Conservation (phyloP, 2,113 vertebrate genomes). For the Polypterus bichir region DNA sequence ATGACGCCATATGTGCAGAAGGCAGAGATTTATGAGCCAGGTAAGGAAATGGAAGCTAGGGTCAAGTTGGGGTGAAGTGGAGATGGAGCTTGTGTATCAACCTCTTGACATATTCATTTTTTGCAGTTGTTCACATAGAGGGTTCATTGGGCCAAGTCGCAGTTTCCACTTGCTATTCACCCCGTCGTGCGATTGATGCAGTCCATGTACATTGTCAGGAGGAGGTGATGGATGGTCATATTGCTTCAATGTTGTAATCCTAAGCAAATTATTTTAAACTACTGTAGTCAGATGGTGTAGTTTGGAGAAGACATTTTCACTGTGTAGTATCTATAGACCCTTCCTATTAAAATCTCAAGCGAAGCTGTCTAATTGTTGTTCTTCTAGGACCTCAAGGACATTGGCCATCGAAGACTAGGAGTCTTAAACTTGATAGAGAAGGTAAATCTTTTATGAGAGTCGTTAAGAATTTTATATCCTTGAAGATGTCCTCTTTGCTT, state of each 20-base stretch:
- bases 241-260: no score
- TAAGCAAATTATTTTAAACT: no score
- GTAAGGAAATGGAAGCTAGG: conserved; percentile 31
- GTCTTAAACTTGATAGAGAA: conserved; percentile 71
- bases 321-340: no score
- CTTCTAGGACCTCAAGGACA: conserved; percentile 49
- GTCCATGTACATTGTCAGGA: conserved; percentile 57
- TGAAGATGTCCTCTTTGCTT: background rate
- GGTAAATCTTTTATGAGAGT: conserved; percentile 34
- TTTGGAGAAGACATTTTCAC: no score
- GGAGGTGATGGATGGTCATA: conserved; percentile 45
- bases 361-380: background rate
- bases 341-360: no score
- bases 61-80: fast-evolving
- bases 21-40: conserved; percentile 65
- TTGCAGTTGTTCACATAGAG: conserved; percentile 78
- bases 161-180: conserved; percentile 84
- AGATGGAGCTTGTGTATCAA: fast-evolving
- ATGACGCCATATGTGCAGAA: conserved; percentile 82
- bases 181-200: conserved; percentile 78
- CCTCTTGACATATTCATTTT: background rate
- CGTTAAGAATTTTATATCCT: background rate
- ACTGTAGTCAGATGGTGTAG: no score
- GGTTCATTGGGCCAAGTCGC: conserved; percentile 88
- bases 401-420: conserved; percentile 56